Evolutionary conservation across 2,888 invertebrate genomes (phyloP).

Genomic region (Leucophenga montana): DNA sequence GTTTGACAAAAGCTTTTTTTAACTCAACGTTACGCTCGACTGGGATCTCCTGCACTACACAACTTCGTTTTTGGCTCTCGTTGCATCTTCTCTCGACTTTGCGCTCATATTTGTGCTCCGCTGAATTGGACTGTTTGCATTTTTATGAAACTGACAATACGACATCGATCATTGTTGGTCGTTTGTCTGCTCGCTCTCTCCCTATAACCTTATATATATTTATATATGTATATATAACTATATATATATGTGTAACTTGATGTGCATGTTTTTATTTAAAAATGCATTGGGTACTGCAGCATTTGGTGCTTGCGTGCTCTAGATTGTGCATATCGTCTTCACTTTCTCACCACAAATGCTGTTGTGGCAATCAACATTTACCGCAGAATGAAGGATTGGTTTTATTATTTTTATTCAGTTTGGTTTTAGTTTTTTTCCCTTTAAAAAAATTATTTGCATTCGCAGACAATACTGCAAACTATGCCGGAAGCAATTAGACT

Average conservation of each 20-base stretch:
- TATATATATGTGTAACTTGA: neutral
- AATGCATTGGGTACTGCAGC: constrained; percentile 38
- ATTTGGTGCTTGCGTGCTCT: constrained; percentile 25
- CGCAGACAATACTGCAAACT: constrained; percentile 43
- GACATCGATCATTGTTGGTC: constrained; percentile 66
- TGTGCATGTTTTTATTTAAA: constrained; percentile 27
- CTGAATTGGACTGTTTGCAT: constrained; percentile 54
- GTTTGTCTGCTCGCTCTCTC: neutral
- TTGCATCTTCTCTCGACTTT: neutral
- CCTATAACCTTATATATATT: neutral
- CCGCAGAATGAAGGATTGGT: constrained; percentile 60
- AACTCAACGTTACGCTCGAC: constrained; percentile 41
- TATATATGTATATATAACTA: neutral
- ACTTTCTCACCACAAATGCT: constrained; percentile 26
- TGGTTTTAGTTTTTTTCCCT: constrained; percentile 35
- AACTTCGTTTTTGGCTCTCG: constrained; percentile 13
- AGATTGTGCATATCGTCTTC: constrained; percentile 12
- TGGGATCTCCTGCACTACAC: constrained; percentile 21
- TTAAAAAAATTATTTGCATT: constrained; percentile 37
- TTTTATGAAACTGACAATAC: constrained; percentile 67
- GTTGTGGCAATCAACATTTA: constrained; percentile 53
- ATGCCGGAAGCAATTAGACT: neutral
- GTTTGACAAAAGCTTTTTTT: constrained; percentile 64
- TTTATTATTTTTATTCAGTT: constrained; percentile 51
- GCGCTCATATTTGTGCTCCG: constrained; percentile 4